Conservation (phyloP, 2,888 invertebrate species). For the Onchidella celtica region DNA sequence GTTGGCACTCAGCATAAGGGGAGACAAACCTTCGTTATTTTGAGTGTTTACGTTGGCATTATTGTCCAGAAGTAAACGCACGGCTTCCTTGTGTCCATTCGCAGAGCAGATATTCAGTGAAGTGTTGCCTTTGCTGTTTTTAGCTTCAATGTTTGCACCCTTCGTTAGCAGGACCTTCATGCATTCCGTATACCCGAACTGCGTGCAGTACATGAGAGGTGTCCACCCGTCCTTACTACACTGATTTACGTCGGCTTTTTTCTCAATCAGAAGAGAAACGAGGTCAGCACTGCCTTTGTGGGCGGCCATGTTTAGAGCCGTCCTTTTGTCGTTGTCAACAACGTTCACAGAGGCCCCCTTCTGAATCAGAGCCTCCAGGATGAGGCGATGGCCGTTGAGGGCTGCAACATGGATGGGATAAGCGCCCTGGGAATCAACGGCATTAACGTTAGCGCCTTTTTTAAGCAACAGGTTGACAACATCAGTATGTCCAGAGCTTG, state of each 20-base stretch:
- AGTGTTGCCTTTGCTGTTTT: background rate
- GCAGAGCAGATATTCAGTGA: slow-evolving; percentile 16
- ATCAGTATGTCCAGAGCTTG: background rate
- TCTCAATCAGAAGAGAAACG: background rate
- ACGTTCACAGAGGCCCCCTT: background rate
- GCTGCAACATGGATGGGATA: slow-evolving; percentile 12
- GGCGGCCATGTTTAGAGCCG: background rate
- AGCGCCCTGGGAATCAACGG: background rate
- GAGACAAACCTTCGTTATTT: background rate
- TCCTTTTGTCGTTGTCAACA: background rate
- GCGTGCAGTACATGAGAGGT: background rate
- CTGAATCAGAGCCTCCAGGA: background rate
- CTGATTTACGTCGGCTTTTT: background rate
- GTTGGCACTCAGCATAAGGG: background rate
- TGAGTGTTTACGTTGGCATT: background rate
- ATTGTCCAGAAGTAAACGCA: background rate
- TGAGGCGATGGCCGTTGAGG: background rate
- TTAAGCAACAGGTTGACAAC: background rate
- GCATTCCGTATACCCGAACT: slow-evolving; percentile 13
- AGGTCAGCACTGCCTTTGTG: background rate
- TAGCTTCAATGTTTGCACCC: background rate
- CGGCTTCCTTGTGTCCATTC: background rate
- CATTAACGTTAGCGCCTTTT: background rate
- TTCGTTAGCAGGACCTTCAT: slow-evolving; percentile 8
- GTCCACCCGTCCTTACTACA: background rate